Evolutionary conservation across 1,140 invertebrate species (phyloP).

Genomic region (Zaprionus ghesquierei): DNA sequence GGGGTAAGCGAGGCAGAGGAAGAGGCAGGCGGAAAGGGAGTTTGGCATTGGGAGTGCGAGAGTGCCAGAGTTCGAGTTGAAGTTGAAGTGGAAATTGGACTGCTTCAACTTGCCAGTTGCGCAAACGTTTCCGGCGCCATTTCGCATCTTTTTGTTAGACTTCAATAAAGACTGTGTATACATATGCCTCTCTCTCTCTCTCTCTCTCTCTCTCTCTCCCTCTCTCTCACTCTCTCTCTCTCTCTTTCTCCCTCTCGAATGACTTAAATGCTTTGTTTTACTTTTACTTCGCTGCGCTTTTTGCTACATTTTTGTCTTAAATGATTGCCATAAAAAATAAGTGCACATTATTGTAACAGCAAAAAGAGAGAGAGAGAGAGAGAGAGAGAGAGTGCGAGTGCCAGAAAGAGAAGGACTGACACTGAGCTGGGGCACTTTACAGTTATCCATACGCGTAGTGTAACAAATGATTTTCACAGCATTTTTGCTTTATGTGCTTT

Average conservation of each 20-base stretch:
- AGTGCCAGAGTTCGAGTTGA: neutral
- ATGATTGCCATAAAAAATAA: conserved; percentile 80
- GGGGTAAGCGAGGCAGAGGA: neutral
- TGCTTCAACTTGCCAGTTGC: conserved; percentile 56
- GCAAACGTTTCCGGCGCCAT: conserved; percentile 69
- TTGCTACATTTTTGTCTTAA: conserved; percentile 77
- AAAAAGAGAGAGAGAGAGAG: neutral
- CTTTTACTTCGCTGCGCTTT: conserved; percentile 55
- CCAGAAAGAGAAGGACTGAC: neutral
- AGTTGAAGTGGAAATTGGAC: conserved; percentile 34
- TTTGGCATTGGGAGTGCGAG: neutral
- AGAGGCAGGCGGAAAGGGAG: neutral
- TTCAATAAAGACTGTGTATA: conserved; percentile 45
- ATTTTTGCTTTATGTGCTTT: conserved; percentile 76
- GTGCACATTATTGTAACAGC: conserved; percentile 77
- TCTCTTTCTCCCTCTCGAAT: too few species aligned
- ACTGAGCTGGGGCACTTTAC: conserved; percentile 56
- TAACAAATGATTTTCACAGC: conserved; percentile 78
- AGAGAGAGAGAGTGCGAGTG: neutral
- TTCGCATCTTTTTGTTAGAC: conserved; percentile 49
- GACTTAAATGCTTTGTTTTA: conserved; percentile 65
- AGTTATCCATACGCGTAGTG: conserved; percentile 78
- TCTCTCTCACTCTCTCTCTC: too few species aligned
- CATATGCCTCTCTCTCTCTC: too few species aligned
- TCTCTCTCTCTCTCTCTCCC: too few species aligned